Percentiles rank a stretch among this genome's conserved stretches.
Evolutionary conservation across 1,140 invertebrate genomes (phyloP).

Genomic region (Oncopeltus fasciatus): DNA sequence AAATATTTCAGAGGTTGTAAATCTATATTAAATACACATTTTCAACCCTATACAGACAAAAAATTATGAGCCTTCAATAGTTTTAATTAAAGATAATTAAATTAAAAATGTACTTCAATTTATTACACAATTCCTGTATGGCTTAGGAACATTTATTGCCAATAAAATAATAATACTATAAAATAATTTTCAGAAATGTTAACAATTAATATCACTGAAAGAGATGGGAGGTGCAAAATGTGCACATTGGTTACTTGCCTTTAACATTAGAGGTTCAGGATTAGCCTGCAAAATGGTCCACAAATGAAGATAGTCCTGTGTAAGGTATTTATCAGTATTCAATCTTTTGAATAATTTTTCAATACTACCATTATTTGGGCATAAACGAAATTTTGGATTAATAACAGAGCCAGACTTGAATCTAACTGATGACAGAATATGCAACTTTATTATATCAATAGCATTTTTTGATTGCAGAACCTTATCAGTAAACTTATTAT

Average conservation of each 20-base stretch:
- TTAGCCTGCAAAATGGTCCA: slow-evolving; percentile 18
- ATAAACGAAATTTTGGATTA: slow-evolving; percentile 1
- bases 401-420: background rate
- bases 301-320: background rate
- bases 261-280: slow-evolving; percentile 21
- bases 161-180: too few relatives aligned
- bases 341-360: background rate
- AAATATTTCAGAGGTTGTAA: too few relatives aligned
- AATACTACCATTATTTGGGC: slow-evolving; percentile 2
- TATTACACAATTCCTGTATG: too few relatives aligned
- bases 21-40: too few relatives aligned
- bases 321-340: background rate
- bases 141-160: too few relatives aligned
- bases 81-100: too few relatives aligned
- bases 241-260: slow-evolving; percentile 18
- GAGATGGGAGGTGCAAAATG: too few relatives aligned
- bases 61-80: too few relatives aligned
- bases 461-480: background rate
- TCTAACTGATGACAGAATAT: background rate
- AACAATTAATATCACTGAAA: too few relatives aligned
- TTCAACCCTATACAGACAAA: too few relatives aligned
- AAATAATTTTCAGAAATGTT: too few relatives aligned
- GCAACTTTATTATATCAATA: background rate
- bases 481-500: background rate
- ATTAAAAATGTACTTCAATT: too few relatives aligned